Percentiles rank a stretch among this genome's conserved stretches.
Conservation (phyloP, 2,797 vertebrate genomes). For the Phoxinus dragarum region DNA sequence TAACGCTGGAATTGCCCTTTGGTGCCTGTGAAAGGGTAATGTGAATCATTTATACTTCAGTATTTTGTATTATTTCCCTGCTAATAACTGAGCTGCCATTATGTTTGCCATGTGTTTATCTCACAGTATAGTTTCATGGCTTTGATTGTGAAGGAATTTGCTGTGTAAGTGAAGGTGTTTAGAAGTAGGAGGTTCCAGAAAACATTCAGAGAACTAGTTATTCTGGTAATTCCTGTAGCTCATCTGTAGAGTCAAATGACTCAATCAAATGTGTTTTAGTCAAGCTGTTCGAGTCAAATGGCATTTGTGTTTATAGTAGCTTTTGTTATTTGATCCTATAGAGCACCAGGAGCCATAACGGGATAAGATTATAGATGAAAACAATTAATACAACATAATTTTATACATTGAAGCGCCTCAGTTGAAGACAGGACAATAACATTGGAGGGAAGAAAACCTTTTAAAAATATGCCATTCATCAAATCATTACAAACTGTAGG, state of each 20-base stretch:
- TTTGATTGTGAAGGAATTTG: background rate
- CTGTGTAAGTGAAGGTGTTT: background rate
- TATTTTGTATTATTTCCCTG: background rate
- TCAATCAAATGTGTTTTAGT: background rate
- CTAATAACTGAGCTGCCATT: background rate
- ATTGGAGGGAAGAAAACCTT: constrained; percentile 35
- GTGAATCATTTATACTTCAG: background rate
- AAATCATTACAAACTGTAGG: background rate
- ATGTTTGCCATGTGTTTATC: background rate
- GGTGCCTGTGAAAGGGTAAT: background rate
- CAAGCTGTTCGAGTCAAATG: background rate
- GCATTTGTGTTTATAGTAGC: background rate
- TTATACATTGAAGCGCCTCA: background rate
- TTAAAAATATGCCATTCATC: background rate
- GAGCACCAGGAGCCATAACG: background rate
- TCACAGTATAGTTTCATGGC: too few relatives aligned
- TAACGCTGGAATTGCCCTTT: too few relatives aligned
- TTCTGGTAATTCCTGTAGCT: constrained; percentile 9
- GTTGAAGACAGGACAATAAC: background rate
- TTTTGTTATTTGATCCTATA: background rate
- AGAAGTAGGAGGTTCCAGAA: background rate
- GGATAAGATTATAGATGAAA: background rate
- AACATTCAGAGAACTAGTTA: background rate
- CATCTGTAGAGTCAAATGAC: background rate
- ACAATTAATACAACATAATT: background rate